A percentile compares a stretch with the other conserved stretches of the same genome.
Conservation (phyloP, 2,113 vertebrate species). For the Elephantulus edwardii region DNA sequence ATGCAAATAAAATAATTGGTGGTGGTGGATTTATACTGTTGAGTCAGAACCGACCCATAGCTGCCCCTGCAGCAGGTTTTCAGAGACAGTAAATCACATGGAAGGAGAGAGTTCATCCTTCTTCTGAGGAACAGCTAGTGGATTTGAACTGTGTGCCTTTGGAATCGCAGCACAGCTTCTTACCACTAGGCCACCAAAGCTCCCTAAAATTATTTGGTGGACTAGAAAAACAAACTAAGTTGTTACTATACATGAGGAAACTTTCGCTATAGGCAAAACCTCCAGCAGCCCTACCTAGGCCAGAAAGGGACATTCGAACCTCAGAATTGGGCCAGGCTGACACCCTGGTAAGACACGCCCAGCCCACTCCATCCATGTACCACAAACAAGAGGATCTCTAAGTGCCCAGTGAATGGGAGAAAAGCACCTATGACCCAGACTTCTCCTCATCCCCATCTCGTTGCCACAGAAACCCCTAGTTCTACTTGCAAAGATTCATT, state of each 20-base stretch:
- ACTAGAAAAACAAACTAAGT: neutral
- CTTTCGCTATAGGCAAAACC: neutral
- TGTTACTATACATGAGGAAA: neutral
- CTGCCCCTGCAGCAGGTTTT: too few species aligned
- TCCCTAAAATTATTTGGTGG: neutral
- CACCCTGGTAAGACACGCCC: neutral
- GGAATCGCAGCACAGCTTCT: too few species aligned
- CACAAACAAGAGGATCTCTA: neutral
- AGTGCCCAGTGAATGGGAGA: neutral
- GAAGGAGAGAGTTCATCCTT: too few species aligned
- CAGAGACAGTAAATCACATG: too few species aligned
- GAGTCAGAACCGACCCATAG: too few species aligned
- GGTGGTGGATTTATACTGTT: too few species aligned
- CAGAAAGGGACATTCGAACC: neutral
- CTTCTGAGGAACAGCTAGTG: too few species aligned
- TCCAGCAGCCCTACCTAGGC: neutral
- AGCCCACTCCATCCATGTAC: neutral
- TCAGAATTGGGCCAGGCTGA: neutral
- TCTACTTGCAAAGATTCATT: constrained; percentile 54
- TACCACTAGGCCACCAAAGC: too few species aligned
- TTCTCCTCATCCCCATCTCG: neutral
- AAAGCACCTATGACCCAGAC: constrained; percentile 32
- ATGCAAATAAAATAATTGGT: too few species aligned
- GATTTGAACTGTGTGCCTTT: too few species aligned
- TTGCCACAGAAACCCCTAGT: constrained; percentile 48